Evolutionary conservation across 2,888 invertebrate species (phyloP).

Genomic region (Dynastes tityus): DNA sequence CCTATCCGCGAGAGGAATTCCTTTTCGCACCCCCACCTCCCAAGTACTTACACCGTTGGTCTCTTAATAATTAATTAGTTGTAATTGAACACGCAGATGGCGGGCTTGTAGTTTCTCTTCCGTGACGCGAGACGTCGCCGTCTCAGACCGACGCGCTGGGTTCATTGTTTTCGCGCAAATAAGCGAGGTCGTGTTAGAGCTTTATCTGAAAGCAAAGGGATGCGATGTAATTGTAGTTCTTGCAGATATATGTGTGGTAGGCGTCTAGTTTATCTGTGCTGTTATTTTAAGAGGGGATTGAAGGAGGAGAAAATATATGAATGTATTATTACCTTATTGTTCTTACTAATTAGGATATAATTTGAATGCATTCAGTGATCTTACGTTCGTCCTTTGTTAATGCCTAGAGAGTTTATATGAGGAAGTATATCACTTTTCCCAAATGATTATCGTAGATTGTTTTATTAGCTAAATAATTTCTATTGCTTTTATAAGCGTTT

Average conservation of each 20-base stretch:
- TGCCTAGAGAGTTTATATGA: too few species aligned
- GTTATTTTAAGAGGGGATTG: too few species aligned
- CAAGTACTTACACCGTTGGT: background rate
- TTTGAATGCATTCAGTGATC: too few species aligned
- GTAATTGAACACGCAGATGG: conserved; percentile 13
- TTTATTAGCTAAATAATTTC: too few species aligned
- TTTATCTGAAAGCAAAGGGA: background rate
- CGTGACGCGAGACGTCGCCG: background rate
- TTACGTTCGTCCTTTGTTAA: too few species aligned
- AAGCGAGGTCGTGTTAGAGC: background rate
- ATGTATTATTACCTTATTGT: too few species aligned
- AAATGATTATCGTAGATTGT: too few species aligned
- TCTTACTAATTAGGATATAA: too few species aligned
- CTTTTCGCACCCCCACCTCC: background rate
- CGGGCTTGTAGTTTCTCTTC: background rate
- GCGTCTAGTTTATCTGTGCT: background rate
- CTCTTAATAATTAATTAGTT: conserved; percentile 15
- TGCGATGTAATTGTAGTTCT: background rate
- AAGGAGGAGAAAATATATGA: too few species aligned
- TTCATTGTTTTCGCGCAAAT: conserved; percentile 1
- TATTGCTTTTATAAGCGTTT: too few species aligned
- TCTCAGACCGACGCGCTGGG: background rate
- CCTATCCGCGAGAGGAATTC: too few species aligned
- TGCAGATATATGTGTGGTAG: background rate
- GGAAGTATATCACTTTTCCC: too few species aligned